Evolutionary conservation across 2,113 vertebrate genomes (phyloP), one percentile per base, ranked within the genome.

Genomic region (Polyodon spathula): DNA sequence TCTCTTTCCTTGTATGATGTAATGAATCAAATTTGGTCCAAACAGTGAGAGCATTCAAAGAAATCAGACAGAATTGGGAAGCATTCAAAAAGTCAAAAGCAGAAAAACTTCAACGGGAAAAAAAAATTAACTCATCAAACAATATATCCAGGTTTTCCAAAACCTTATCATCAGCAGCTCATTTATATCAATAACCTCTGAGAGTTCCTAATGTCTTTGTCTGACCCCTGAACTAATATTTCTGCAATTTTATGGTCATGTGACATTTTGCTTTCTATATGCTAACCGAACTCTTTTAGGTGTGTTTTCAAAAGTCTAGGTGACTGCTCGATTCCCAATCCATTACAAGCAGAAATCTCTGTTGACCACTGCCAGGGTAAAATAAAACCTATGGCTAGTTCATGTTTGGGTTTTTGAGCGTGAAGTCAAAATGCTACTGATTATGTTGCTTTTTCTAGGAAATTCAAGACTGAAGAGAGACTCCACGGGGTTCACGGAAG

Each of bases 391-490:
- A 48, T 0, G 6, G 16, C 8, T 8, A 10, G 37, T 50, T 12
- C 6, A 44, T 11, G 42, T 2, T 15, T 10, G 27, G 37, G 11
- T 46, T 17, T 46, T 4, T 17, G 14, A 11, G 56, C 14, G 88
- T 27, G 3, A 27, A 1, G 3, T 27, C 27, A 27, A 54, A 6
- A 40, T 55, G 10, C 1, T 15, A 10, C 37, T 52, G 8, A 44
- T 27, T 8, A 41, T 54, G 6, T 6, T 3, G 5, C 58, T 38
- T n/a, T 40, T 38, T 52, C 41, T 57, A 84, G 86, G 73, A 69
- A 50, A 6, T 90, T 90, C 67, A 56, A 71, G 70, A 27, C 66
- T 90, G 67, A 78, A 63, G 66, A 77, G 64, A 66, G 73, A 87
- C 56, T 6, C 61, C 0, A 70, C 58, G 4, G 68, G 40, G 2